phyloP scores from a whole-genome alignment of 2,113 vertebrate species.

The Pavo muticus region DNA sequence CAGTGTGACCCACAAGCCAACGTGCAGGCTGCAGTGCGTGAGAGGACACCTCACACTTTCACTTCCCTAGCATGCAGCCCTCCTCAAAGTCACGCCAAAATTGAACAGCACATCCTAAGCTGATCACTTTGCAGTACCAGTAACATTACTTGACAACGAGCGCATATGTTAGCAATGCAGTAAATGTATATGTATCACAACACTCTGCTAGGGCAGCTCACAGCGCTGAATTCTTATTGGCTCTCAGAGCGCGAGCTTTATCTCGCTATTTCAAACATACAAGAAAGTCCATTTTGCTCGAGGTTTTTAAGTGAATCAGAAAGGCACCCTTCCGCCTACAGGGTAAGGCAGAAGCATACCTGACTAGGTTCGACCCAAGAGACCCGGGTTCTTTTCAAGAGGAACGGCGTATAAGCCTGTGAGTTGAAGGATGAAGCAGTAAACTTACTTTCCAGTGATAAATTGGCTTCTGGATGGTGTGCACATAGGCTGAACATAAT shows the following conservation, averaged over 20 bases:
- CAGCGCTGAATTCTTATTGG: not conserved
- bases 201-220: not conserved
- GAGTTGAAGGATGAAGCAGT: not conserved
- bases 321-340: not conserved
- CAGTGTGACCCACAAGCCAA: not conserved
- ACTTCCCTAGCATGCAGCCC: not conserved
- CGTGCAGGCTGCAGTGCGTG: accelerated
- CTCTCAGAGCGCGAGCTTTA: accelerated
- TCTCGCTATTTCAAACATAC: not conserved
- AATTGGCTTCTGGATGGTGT: constrained; percentile 96
- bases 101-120: not conserved
- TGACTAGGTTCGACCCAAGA: not conserved
- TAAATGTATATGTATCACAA: not conserved
- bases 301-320: not conserved
- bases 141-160: not conserved
- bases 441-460: constrained; percentile 95
- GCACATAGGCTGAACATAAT: constrained; percentile 98
- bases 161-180: not conserved
- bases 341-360: not conserved
- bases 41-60: not conserved
- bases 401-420: not conserved
- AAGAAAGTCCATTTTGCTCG: not conserved
- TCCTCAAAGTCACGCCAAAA: not conserved
- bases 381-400: not conserved
- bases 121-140: not conserved